Percentiles rank a stretch among this genome's conserved stretches.
These are phyloP conservation scores for Dendrolimus pini DNA, from an alignment of 2,888 invertebrate genomes.

Conservation along the genomic window DNA sequence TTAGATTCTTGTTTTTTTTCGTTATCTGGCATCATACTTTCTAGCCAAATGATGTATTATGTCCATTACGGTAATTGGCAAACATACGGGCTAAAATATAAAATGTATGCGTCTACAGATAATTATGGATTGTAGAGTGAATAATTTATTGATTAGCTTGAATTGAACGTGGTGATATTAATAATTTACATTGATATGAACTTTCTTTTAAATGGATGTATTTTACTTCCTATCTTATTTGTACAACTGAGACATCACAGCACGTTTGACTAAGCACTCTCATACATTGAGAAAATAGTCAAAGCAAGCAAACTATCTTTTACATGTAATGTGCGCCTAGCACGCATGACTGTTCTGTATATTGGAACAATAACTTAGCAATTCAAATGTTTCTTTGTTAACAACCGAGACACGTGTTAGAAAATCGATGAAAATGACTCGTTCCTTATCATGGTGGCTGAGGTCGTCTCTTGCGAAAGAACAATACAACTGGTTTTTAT, in stretches of 20 bases:
- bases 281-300: background rate
- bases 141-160: too few species aligned
- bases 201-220: too few species aligned
- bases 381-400: slow-evolving; percentile 33
- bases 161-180: too few species aligned
- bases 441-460: slow-evolving; percentile 50
- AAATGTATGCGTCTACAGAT: background rate
- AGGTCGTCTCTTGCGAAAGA: slow-evolving; percentile 55
- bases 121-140: too few species aligned
- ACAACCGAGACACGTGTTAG: slow-evolving; percentile 38
- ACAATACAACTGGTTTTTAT: slow-evolving; percentile 69
- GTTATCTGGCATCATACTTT: slow-evolving; percentile 43
- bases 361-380: slow-evolving; percentile 27
- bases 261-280: background rate
- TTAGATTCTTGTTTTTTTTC: slow-evolving; percentile 28
- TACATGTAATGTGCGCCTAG: background rate
- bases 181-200: too few species aligned
- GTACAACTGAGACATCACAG: background rate
- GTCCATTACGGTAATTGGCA: slow-evolving; percentile 24
- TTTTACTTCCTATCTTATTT: too few species aligned
- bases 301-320: background rate
- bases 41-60: slow-evolving; percentile 41
- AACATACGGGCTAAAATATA: slow-evolving; percentile 5
- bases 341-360: slow-evolving; percentile 17
- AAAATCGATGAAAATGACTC: slow-evolving; percentile 47